Evolutionary conservation across 1,140 invertebrate genomes (phyloP).

Genomic region (Paralvinella palmiformis): DNA sequence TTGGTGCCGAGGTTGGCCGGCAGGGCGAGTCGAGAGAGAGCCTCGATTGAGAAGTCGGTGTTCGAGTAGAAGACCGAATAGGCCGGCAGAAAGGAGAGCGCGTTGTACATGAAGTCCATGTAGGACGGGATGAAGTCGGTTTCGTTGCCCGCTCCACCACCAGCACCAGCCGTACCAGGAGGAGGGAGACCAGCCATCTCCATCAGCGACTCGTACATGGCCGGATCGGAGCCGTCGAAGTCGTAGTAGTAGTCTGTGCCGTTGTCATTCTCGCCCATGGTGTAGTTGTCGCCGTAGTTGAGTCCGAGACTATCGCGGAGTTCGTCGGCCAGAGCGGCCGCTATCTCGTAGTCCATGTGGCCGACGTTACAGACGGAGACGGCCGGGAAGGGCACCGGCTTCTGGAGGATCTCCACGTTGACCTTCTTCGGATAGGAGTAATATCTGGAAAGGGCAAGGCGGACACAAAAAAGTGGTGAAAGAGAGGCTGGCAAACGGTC

Average conservation of each 20-base stretch:
- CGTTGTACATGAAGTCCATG: not conserved
- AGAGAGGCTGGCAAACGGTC: too few species aligned
- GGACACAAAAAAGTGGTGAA: too few species aligned
- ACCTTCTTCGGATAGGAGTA: slow-evolving; percentile 24
- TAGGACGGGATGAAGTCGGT: not conserved
- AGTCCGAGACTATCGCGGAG: not conserved
- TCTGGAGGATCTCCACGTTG: slow-evolving; percentile 20
- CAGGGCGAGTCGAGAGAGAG: slow-evolving; percentile 15
- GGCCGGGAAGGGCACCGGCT: slow-evolving; percentile 17
- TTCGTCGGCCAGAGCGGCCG: slow-evolving; percentile 6
- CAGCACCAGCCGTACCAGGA: not conserved
- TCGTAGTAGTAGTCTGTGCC: not conserved
- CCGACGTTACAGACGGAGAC: slow-evolving; percentile 21
- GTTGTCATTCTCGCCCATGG: not conserved
- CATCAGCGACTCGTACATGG: not conserved
- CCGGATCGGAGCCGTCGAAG: not conserved
- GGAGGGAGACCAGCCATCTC: not conserved
- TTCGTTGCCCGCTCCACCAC: too few species aligned
- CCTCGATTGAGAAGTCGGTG: too few species aligned
- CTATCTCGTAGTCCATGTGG: slow-evolving; percentile 11
- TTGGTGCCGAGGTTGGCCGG: slow-evolving; percentile 17
- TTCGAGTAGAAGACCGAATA: too few species aligned
- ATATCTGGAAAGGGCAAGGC: slow-evolving; percentile 11
- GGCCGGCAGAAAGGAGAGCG: not conserved
- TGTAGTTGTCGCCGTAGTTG: not conserved